These are phyloP conservation scores for Uloborus diversus DNA, from an alignment of 1,140 invertebrate species.

Conservation along the genomic window DNA sequence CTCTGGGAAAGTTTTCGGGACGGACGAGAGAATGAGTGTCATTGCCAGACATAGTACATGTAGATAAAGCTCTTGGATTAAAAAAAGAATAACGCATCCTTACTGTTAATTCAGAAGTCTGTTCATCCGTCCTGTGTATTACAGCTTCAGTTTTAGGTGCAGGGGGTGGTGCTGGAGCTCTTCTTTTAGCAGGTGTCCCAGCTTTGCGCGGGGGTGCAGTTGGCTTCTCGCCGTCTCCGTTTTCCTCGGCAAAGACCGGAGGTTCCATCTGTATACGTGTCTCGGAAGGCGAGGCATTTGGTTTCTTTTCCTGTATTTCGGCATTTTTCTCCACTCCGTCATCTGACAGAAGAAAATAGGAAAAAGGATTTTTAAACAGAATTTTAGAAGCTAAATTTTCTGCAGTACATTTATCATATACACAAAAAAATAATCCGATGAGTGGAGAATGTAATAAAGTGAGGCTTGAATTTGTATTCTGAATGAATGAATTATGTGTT, in stretches of 20 bases:
- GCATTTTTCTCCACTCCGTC: conserved; percentile 63
- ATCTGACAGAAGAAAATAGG: conserved; percentile 71
- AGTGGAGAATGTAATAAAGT: too few relatives aligned
- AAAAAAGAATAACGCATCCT: background rate
- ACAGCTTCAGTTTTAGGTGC: conserved; percentile 5
- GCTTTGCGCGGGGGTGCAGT: background rate
- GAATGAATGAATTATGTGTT: too few relatives aligned
- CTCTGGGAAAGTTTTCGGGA: too few relatives aligned
- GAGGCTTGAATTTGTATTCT: too few relatives aligned
- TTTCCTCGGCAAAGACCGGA: conserved; percentile 59
- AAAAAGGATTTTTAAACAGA: too few relatives aligned
- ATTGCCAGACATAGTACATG: too few relatives aligned
- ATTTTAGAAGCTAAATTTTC: too few relatives aligned
- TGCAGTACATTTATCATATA: too few relatives aligned
- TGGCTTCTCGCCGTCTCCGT: conserved; percentile 4
- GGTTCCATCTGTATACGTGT: conserved; percentile 65
- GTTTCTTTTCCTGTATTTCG: background rate
- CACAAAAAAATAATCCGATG: too few relatives aligned
- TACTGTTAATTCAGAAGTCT: background rate
- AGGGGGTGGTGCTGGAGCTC: conserved; percentile 39
- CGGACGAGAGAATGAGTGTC: too few relatives aligned
- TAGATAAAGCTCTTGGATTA: too few relatives aligned
- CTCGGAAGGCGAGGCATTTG: background rate
- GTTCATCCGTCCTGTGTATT: conserved; percentile 17
- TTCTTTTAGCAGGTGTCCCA: conserved; percentile 36